A percentile compares a stretch with the other conserved stretches of the same genome.
Evolutionary conservation across 2,113 vertebrate species (phyloP).

Genomic region (Cyprinus carpio): DNA sequence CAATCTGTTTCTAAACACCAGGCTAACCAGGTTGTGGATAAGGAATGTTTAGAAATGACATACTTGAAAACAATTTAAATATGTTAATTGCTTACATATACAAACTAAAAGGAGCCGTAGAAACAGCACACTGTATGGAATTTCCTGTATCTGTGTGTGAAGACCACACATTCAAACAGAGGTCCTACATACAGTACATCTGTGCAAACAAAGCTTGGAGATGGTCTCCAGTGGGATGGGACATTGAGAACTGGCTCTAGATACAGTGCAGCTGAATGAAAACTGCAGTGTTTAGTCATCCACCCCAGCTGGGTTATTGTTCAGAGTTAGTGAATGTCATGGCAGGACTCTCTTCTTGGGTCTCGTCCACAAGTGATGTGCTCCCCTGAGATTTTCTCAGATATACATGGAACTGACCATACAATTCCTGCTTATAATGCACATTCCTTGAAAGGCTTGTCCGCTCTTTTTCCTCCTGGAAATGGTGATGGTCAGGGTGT

Average conservation of each 20-base stretch:
- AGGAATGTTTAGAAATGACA: neutral
- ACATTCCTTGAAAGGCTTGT: constrained; percentile 19
- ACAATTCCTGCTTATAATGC: constrained; percentile 43
- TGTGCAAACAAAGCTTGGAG: constrained; percentile 62
- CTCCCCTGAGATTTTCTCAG: constrained; percentile 2
- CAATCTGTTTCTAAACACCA: neutral
- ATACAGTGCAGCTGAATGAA: constrained; percentile 23
- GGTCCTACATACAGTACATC: constrained; percentile 64
- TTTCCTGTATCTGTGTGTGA: constrained; percentile 56
- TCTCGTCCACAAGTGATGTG: constrained; percentile 1
- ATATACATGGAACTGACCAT: constrained; percentile 14
- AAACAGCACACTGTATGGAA: constrained; percentile 45
- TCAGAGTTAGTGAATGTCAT: neutral
- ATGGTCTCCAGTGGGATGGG: constrained; percentile 38
- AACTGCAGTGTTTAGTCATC: neutral
- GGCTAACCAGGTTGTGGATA: neutral
- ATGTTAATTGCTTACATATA: neutral
- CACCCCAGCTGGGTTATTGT: constrained; percentile 2
- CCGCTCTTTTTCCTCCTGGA: neutral
- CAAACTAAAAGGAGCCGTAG: neutral
- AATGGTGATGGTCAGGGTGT: constrained; percentile 9
- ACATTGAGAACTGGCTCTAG: neutral
- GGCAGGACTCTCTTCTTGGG: neutral
- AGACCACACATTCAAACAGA: constrained; percentile 45
- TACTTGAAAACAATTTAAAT: neutral